Base-by-base conservation (phyloP, 2,888 invertebrate genomes). In the Drosophila incognita region DNA sequence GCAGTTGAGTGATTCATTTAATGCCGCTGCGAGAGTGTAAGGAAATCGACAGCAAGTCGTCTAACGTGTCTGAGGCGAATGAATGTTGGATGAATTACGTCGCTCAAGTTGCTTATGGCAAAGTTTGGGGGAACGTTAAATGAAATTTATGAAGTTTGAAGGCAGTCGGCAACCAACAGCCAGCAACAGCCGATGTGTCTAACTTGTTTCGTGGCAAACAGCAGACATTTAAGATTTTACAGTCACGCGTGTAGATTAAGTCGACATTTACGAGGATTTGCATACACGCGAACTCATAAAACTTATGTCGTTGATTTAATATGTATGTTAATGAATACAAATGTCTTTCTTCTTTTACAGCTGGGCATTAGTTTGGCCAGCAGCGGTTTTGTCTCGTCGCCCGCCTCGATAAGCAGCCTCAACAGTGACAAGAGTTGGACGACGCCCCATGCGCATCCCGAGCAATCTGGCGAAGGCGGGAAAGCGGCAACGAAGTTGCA, bases 381-480 rank as follows among this genome's bases (percentile, higher is more conserved):
- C 79, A 91, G 86, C 76, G 85, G 81, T 33, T 87, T 85, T 68
- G 81, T 82, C 67, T 84, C 86, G 13, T 68, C 82, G 10, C 56
- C 71, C 31, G 42, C 74, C 42, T 74, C 84, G 7, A 52, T 56
- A 29, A 71, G 52, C 66, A 74, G 67, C 31, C 77, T 79, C 8
- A 61, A 42, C n/a, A 56, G 21, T 10, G 42, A n/a, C 15, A 79
- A 69, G 8, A 76, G 76, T 54, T 83, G 83, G 83, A 60, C 58
- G 24, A 60, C 56, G 21, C 77, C 67, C 48, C 58, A 29, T 59
- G 66, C 74, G 13, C 70, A 82, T 64, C 70, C 81, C 11, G 61
- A 76, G 48, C 53, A 69, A 59, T 54, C 64, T 15, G 64, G 57
- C 7, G 21, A 15, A 21, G 74, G 74, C 24, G 74, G 74, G 48